Evolutionary conservation across 2,113 vertebrate genomes (phyloP).

Genomic region (Mus spicilegus): DNA sequence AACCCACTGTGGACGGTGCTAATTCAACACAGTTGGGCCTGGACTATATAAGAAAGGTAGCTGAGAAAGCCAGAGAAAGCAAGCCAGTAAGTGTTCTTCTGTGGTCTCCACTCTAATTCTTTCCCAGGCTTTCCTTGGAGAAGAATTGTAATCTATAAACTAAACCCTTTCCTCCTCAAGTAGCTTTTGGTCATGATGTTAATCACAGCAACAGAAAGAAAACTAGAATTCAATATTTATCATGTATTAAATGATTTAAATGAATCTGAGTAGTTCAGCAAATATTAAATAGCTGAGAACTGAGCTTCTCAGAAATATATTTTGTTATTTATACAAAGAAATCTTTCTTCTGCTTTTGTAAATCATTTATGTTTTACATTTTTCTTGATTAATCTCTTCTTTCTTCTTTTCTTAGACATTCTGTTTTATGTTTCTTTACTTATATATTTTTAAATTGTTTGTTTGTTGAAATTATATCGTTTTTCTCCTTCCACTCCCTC

Average conservation of each 20-base stretch:
- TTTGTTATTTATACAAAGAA: not conserved
- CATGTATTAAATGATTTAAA: not conserved
- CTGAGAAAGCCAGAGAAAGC: not conserved
- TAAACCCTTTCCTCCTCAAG: not conserved
- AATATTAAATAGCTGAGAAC: not conserved
- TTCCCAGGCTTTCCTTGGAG: not conserved
- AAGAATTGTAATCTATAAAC: not conserved
- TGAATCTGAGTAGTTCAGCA: not conserved
- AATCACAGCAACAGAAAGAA: not conserved
- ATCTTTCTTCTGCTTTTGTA: not conserved
- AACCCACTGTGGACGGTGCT: not conserved
- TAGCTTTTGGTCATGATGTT: not conserved
- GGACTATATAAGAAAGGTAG: not conserved
- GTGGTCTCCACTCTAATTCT: not conserved
- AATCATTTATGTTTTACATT: not conserved
- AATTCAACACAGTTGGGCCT: not conserved
- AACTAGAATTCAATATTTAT: not conserved
- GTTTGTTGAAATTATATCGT: not conserved
- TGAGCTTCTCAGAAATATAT: not conserved
- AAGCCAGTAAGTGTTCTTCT: not conserved
- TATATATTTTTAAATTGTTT: not conserved
- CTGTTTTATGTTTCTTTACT: not conserved
- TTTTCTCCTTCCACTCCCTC: too few species aligned
- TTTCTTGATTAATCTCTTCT: not conserved
- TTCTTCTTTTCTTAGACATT: not conserved